Base-by-base conservation (phyloP, 2,113 vertebrate species). In the Silurus asotus region DNA sequence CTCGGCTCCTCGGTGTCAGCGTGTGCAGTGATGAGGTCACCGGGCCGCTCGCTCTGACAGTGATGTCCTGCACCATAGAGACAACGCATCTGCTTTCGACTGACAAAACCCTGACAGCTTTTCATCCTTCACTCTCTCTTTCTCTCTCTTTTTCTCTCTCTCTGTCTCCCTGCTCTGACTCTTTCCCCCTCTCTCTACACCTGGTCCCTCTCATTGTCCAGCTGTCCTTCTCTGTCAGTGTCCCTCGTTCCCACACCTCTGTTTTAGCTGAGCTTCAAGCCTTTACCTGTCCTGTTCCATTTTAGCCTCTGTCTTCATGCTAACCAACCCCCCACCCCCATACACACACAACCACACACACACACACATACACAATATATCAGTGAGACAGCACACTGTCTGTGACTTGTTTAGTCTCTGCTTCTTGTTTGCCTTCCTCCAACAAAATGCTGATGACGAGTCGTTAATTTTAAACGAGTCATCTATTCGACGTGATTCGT, bases 11-110 rank as follows among this genome's bases (percentile, higher is more conserved):
- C 55, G 17, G 78, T 88, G 84, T 89, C 90, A 88, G 87, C 37
- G 51, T 62, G 78, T 56, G 62, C 49, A 20, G 83, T 86, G 88
- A 88, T 55, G 74, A 82, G 88, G 88, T 86, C 84, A 84, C 83
- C 81, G 28, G 80, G 64, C 55, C 74, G 64, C n/a, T 65, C 81
- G 55, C 37, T 79, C 89, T 90, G 89, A 89, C 88, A 88, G 88
- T 89, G 88, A 89, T 87, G 89, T 84, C 72, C 88, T 28, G 51
- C 87, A 86, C 82, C 86, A 86, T 81, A 72, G 81, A 89, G 85
- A 88, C 87, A 65, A 81, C 61, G 81, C 77, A 85, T 82, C 77
- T 84, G 85, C 85, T 84, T 87, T 76, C 51, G 49, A 13, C 74
- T 88, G 88, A 89, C 86, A 87, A 69, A 76, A 48, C 69, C 25